Evolutionary conservation across 2,797 vertebrate species (phyloP), one percentile per base, ranked within the genome.

Genomic region (Buceros bicornis): DNA sequence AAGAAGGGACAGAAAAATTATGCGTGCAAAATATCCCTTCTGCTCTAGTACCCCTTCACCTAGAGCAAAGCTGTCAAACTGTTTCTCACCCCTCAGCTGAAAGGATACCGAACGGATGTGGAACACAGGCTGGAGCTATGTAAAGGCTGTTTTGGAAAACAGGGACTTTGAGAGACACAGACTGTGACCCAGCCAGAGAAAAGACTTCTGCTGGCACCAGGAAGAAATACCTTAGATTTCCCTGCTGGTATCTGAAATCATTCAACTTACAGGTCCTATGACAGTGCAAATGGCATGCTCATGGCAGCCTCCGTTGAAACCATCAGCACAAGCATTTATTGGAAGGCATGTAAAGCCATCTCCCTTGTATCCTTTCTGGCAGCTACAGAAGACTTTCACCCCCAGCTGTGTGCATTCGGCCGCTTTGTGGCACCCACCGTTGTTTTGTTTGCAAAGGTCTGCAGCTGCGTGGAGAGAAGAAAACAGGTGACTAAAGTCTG

Each of bases 251-350:
- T 16, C 37, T 7, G 48, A 56, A 77, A 54, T 25, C 0, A 19
- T 90, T 57, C 28, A 11, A 98, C 99, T 99, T 96, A 99, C 99
- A 37, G 99, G 98, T 56, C 98, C 98, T 0, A 79, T 98, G 98
- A 99, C 98, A 85, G 72, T 99, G 98, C 99, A 99, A 89, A 80
- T 79, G 71, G 99, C 99, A 5, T 99, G 99, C 70, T 99, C 98
- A 0, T 99, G 98, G 93, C 99, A 99, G 51, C 98, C 98, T 6
- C 99, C 99, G 0, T 99, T 99, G 88, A 98, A 97, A 7, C 98
- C 98, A 0, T 98, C 93, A 0, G 97, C 96, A 5, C 99, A 99
- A 47, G 97, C 98, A 97, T 99, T 98, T 28, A 99, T 90, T 18
- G 98, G 98, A 2, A 82, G 95, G 87, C 99, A 99, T 45, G 81